phyloP scores from a whole-genome alignment of 2,888 invertebrate genomes.

The Alitta virens region DNA sequence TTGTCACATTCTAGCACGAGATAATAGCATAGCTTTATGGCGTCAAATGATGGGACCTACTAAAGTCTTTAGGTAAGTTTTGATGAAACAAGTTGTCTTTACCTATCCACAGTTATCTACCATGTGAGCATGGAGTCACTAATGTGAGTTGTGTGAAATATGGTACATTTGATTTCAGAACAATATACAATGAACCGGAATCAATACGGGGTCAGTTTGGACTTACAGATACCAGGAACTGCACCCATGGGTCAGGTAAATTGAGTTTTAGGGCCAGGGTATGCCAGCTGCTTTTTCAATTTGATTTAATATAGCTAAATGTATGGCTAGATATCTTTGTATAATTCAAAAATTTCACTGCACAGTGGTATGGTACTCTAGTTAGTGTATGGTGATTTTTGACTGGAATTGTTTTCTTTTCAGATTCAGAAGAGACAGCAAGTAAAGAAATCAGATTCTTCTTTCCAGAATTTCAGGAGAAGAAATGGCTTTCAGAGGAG shows the following conservation, averaged over 20 bases:
- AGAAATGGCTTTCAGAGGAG: conserved; percentile 67
- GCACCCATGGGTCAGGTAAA: conserved; percentile 88
- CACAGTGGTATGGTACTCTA: too few species aligned
- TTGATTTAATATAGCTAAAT: too few species aligned
- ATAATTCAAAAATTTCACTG: too few species aligned
- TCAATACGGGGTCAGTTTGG: conserved; percentile 82
- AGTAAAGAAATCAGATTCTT: conserved; percentile 76
- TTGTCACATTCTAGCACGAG: conserved; percentile 73
- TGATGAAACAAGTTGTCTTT: not conserved
- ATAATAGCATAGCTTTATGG: conserved; percentile 78
- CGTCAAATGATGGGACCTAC: conserved; percentile 85
- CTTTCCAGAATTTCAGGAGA: conserved; percentile 76
- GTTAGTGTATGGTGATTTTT: too few species aligned
- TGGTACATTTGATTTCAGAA: conserved; percentile 62
- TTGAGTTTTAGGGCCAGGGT: not conserved
- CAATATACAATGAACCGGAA: conserved; percentile 74
- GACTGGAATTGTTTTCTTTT: too few species aligned
- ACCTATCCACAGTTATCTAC: too few species aligned
- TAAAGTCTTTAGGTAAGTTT: conserved; percentile 63
- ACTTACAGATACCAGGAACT: conserved; percentile 90
- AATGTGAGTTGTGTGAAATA: not conserved
- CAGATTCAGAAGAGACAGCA: conserved; percentile 76
- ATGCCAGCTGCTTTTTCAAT: not conserved
- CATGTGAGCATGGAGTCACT: too few species aligned
- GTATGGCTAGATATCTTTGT: too few species aligned